Evolutionary conservation across 30 jellyfish, hydroid and myxozoan species (phyloP), one percentile per base, ranked within the genome.

Genomic region (Pelagia noctiluca): DNA sequence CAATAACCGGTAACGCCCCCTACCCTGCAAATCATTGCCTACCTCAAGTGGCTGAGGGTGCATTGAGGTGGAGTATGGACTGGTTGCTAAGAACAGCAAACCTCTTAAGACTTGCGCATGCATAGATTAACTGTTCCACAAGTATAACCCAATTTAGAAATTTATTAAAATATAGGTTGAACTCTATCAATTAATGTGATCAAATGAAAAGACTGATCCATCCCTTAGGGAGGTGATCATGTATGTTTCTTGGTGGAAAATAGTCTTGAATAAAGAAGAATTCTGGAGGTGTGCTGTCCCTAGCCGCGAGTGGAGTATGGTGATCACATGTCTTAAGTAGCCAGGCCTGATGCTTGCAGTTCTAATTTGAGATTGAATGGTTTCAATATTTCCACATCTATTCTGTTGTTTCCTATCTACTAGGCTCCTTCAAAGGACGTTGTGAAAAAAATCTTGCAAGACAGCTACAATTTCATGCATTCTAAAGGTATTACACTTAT

Each of bases 401-500:
- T 42, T 42, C 8, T 42, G 57, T 42, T 42, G 8, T 42, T 8
- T 42, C 12, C 16, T 5, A 42, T 42, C 18, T 67, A 2, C 0
- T 46, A 82, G 92, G 92, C 92, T 34, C 92, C 92, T 16, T 82
- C 92, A 70, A 82, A 82, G 46, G 92, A 69, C 0, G n/a, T 82
- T 53, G 92, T 82, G 78, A 82, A 71, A 63, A 68, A 68, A 30
- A 60, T 82, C 37, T 47, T 82, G 63, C 86, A 70, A 21, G 74
- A 82, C 25, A 49, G 80, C 69, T 69, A 16, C 65, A 28, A n/a
- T n/a, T 63, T 34, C 47, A 28, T 50, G 63, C 25, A 50, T 25
- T 50, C 92, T 0, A 62, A 68, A 36, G 78, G 92, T 82, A 70
- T 0, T 21, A 1, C 0, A 4, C 50, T 19, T 21, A 2, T 18